A percentile compares a stretch with the other conserved stretches of the same genome.
These are phyloP conservation scores for Sapayoa aenigma DNA, from an alignment of 2,113 vertebrate species.

Conservation along the genomic window DNA sequence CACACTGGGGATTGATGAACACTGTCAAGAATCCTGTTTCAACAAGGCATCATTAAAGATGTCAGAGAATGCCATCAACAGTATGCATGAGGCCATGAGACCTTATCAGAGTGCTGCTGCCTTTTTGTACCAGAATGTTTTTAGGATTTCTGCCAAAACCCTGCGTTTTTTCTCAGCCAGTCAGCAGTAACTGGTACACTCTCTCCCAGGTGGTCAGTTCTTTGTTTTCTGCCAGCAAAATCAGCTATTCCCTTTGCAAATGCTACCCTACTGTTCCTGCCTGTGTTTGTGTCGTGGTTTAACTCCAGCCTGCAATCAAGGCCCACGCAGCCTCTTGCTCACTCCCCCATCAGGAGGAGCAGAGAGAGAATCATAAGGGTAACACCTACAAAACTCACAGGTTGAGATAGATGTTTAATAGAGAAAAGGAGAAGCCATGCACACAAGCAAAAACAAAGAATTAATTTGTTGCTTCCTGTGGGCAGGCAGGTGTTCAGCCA, in stretches of 20 bases:
- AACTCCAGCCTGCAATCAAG: neutral
- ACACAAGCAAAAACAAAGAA: neutral
- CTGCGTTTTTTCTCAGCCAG: neutral
- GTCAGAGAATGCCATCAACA: neutral
- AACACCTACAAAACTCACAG: neutral
- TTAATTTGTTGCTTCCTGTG: neutral
- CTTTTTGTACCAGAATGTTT: neutral
- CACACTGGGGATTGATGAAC: neutral
- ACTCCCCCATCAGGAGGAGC: neutral
- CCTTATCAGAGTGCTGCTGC: neutral
- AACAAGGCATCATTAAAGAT: neutral
- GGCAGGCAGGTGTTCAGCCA: neutral
- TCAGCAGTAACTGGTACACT: neutral
- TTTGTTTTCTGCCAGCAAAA: neutral
- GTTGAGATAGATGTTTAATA: neutral
- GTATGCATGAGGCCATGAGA: neutral
- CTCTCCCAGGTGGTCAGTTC: neutral
- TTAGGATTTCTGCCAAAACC: neutral
- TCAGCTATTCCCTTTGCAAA: neutral
- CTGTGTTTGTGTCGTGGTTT: neutral
- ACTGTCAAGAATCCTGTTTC: neutral
- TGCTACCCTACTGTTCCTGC: neutral
- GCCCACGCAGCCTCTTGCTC: neutral
- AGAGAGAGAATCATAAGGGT: neutral
- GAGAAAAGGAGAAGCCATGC: neutral